Evolutionary conservation across 1,140 invertebrate species (phyloP), one percentile per base, ranked within the genome.

Genomic region (Sitodiplosis mosellana): DNA sequence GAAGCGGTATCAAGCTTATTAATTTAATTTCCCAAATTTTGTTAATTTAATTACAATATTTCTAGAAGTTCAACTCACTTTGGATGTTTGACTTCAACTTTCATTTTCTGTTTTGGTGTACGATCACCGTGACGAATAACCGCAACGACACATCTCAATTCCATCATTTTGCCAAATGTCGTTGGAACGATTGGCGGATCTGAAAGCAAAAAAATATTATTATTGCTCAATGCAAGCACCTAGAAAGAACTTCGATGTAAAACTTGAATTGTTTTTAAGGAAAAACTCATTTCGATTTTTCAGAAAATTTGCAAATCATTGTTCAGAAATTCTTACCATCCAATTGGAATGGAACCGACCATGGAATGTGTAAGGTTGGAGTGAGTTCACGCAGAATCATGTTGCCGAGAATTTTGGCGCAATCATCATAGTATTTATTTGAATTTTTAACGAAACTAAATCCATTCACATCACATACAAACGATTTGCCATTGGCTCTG

Each of bases 21-120:
- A n/a, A n/a, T n/a, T n/a, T n/a, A n/a, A n/a, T n/a, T n/a, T n/a
- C n/a, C n/a, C n/a, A n/a, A n/a, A n/a, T n/a, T n/a, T n/a, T 17
- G 17, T 38, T 38, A 38, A n/a, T 38, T 14, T 14, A n/a, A n/a
- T n/a, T n/a, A 4, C 3, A 4, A 38, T 38, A 5, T n/a, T 14
- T 38, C 41, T 20, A 18, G 18, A 41, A 22, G 42, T 49, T 10
- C 46, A 43, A 70, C 74, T 73, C 68, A 95, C 83, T 93, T 94
- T 22, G 83, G 87, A 77, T 99, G 91, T 49, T 92, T 77, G n/a
- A 99, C 94, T 76, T 98, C 93, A 56, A 99, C 92, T 69, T 99
- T 99, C 94, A 99, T 99, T 69, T 99, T 99, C 68, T 99, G 96
- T 67, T 99, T 99, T 0, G 96, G 96, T 11, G 95, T 99, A 56